phyloP scores from a whole-genome alignment of 2,888 invertebrate genomes.

The Agrypnus murinus region DNA sequence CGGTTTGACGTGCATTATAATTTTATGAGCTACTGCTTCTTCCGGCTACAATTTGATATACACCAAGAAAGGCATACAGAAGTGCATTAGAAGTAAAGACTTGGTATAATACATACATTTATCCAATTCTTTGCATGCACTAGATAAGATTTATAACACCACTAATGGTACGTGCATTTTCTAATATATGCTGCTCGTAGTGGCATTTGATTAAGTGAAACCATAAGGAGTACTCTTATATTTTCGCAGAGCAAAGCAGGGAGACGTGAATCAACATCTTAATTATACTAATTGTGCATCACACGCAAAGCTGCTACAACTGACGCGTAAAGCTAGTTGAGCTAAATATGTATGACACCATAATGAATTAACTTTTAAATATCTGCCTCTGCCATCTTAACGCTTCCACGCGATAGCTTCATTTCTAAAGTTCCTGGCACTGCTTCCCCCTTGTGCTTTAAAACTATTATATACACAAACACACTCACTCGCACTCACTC shows the following conservation, averaged over 20 bases:
- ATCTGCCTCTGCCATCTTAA: conserved; percentile 33
- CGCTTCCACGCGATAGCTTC: conserved; percentile 34
- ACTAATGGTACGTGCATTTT: too few relatives aligned
- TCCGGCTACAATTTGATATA: neutral
- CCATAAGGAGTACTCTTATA: conserved; percentile 1
- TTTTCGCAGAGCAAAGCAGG: too few relatives aligned
- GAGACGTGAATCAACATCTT: conserved; percentile 29
- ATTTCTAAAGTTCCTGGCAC: conserved; percentile 36
- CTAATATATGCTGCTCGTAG: too few relatives aligned
- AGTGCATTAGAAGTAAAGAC: conserved; percentile 12
- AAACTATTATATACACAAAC: too few relatives aligned
- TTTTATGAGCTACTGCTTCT: conserved; percentile 37
- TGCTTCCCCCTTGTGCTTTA: conserved; percentile 15
- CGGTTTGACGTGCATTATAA: conserved; percentile 44
- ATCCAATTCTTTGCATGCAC: too few relatives aligned
- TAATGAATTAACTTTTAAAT: conserved; percentile 40
- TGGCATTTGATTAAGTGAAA: neutral
- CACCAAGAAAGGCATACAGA: neutral
- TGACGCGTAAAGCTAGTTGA: conserved; percentile 25
- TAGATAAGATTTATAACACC: too few relatives aligned
- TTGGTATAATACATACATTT: too few relatives aligned
- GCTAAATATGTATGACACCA: conserved; percentile 32
- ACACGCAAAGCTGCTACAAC: conserved; percentile 30
- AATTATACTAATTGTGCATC: conserved; percentile 34
- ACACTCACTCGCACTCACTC: too few relatives aligned